Percentiles rank a stretch among this genome's conserved stretches.
Conservation (phyloP, 2,797 vertebrate species). For the Amblyraja radiata region DNA sequence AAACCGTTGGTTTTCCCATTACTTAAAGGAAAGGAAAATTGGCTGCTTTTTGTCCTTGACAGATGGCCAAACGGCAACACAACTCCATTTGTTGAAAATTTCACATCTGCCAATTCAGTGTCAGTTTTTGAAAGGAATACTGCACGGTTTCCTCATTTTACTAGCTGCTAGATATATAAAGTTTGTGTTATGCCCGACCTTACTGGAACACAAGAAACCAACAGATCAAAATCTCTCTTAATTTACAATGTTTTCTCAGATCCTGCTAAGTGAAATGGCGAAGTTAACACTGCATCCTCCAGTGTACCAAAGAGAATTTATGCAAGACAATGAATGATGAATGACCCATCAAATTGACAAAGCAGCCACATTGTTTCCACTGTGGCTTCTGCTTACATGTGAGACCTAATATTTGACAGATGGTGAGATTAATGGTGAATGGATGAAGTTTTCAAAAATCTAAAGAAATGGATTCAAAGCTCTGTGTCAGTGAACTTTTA, state of each 20-base stretch:
- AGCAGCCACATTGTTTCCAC: neutral
- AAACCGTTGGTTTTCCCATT: neutral
- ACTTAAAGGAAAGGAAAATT: neutral
- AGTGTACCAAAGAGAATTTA: neutral
- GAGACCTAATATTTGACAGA: neutral
- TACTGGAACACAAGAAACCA: neutral
- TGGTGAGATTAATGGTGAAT: constrained; percentile 12
- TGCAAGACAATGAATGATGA: constrained; percentile 3
- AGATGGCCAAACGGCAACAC: neutral
- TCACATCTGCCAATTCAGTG: neutral
- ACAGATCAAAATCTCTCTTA: neutral
- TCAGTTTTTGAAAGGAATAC: neutral
- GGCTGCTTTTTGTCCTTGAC: neutral
- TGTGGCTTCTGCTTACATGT: neutral
- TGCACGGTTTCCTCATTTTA: neutral
- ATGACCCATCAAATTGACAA: constrained; percentile 5
- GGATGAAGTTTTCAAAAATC: neutral
- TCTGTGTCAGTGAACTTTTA: neutral
- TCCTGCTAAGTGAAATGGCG: neutral
- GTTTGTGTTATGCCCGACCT: neutral
- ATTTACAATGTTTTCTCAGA: neutral
- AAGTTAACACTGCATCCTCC: constrained; percentile 11
- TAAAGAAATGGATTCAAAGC: constrained; percentile 21
- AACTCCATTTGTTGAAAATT: neutral
- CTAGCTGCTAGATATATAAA: neutral